Base-by-base conservation (phyloP, 1,140 invertebrate species). In the Pseudomyrmex sp. region DNA sequence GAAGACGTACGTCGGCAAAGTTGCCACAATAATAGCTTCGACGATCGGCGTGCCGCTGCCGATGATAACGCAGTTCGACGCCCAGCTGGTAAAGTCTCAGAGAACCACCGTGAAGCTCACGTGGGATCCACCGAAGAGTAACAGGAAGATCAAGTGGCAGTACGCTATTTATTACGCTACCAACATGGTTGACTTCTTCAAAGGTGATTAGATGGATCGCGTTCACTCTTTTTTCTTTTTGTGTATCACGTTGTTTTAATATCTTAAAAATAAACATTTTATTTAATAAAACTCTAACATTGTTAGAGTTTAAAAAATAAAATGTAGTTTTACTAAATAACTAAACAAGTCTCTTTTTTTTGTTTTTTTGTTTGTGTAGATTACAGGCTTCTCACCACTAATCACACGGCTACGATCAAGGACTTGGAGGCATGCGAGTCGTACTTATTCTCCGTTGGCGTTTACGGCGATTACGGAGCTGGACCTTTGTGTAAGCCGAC, bases 401-500 rank as follows among this genome's bases (percentile, higher is more conserved):
- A 96, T 70, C 94, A 95, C 1, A 95, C 95, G 2, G 93, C 95
- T 1, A 94, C 95, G 1, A 94, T 97, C 8, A 94, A 95, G 15
- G 93, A 96, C 83, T 91, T 98, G 82, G 95, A 96, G 66, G 95
- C 97, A 2, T 98, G 97, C 89, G 96, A 97, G 87, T 95, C 93
- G 0, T 98, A 98, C 89, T 90, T 96, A 13, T 96, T 98, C 90
- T 95, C 95, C 10, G 96, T 98, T n/a, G 97, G 96, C 0, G 90
- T 98, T 1, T 93, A 59, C 3, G 88, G 96, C 50, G 95, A 95
- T 12, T 93, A 95, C 9, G 96, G 96, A 0, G 90, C 94, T 48
- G 97, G 97, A 5, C 97, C 96, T 7, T 90, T 97, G 13, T 95
- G 94, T 26, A 91, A 93, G 48, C 94, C 95, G 0, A 77, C 93